A percentile compares a stretch with the other conserved stretches of the same genome.
Conservation (phyloP, 2,888 invertebrate genomes). For the Ormyrus labotus region DNA sequence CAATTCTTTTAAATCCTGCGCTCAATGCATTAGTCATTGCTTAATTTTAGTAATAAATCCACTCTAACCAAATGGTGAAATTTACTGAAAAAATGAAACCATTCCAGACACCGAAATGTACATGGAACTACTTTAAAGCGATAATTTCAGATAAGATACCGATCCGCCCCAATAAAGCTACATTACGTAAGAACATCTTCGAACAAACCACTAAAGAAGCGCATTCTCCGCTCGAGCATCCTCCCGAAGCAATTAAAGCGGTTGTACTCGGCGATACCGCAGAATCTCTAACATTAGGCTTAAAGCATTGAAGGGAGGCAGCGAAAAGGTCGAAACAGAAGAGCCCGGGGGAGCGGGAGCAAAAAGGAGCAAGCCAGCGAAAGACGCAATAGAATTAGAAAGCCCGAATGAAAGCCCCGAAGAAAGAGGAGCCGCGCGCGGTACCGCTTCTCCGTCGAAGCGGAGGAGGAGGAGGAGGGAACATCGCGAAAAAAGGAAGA, state of each 20-base stretch:
- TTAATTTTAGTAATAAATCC: neutral
- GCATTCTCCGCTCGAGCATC: neutral
- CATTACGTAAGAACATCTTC: neutral
- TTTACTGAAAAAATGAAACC: no score
- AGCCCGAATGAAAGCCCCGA: neutral
- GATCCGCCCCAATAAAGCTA: no score
- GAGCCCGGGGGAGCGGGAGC: neutral
- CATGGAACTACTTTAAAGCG: no score
- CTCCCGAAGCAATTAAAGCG: neutral
- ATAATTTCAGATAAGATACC: no score
- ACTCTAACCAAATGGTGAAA: no score
- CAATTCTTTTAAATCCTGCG: neutral
- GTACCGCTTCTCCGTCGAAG: neutral
- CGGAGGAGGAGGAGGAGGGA: neutral
- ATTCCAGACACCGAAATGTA: no score
- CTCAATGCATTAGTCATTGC: neutral
- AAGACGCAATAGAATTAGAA: constrained; percentile 46
- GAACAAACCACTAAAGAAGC: neutral
- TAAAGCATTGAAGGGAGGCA: neutral
- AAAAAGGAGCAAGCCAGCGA: constrained; percentile 18
- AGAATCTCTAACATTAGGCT: no score
- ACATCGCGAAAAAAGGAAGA: neutral
- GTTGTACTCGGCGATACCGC: no score
- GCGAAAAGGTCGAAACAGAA: neutral
- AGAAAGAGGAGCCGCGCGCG: neutral